Percentiles rank a stretch among this genome's conserved stretches.
phyloP scores from a whole-genome alignment of 2,888 invertebrate genomes.

The Andrena hattorfiana region DNA sequence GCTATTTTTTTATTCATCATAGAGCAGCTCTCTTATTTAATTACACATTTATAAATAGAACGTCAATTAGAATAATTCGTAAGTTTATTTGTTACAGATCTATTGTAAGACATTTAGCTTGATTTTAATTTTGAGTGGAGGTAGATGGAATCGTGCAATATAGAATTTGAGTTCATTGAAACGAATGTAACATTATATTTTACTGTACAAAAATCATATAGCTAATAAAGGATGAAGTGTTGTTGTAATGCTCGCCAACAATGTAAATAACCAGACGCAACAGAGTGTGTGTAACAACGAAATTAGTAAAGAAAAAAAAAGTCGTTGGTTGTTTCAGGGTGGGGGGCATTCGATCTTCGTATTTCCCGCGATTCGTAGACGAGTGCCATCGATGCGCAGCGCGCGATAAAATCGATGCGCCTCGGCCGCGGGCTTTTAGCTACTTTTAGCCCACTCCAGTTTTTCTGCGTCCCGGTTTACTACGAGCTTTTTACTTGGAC shows the following conservation, averaged over 20 bases:
- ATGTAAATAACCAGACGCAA: neutral
- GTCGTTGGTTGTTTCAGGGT: too few relatives aligned
- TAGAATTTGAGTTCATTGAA: neutral
- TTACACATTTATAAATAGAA: constrained; percentile 21
- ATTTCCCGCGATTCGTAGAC: constrained; percentile 45
- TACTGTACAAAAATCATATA: constrained; percentile 5
- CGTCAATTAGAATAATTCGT: neutral
- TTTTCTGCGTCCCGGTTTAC: constrained; percentile 46
- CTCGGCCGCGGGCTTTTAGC: constrained; percentile 61
- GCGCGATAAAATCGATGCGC: constrained; percentile 67
- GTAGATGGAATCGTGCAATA: neutral
- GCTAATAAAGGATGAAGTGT: constrained; percentile 6
- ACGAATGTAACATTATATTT: constrained; percentile 11
- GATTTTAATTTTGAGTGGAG: neutral
- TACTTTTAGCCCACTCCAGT: constrained; percentile 60
- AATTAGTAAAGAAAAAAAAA: neutral
- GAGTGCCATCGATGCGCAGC: constrained; percentile 57
- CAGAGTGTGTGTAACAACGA: neutral
- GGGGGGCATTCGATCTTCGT: constrained; percentile 1
- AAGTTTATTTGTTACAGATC: neutral
- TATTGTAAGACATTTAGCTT: neutral
- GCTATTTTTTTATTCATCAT: constrained; percentile 12
- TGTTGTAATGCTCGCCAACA: neutral
- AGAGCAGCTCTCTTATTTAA: neutral
- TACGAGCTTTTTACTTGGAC: constrained; percentile 28